A percentile compares a stretch with the other conserved stretches of the same genome.
These are phyloP conservation scores for Lagorchestes hirsutus DNA, from an alignment of 2,797 vertebrate species.

Conservation along the genomic window DNA sequence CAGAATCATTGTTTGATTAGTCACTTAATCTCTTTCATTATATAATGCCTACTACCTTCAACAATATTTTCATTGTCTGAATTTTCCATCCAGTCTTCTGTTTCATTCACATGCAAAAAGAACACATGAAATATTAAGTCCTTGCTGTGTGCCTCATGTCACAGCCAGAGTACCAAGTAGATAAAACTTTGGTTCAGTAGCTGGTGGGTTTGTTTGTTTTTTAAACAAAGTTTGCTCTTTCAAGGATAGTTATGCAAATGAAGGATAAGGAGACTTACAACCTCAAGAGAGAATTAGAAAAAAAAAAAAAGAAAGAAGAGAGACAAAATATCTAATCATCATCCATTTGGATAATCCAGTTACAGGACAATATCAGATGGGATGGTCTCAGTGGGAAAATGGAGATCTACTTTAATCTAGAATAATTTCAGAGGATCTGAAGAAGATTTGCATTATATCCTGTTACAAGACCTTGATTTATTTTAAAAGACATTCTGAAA, in stretches of 20 bases:
- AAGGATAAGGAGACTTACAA: constrained; percentile 33
- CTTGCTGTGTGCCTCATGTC: constrained; percentile 48
- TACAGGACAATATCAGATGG: not conserved
- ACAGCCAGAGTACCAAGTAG: constrained; percentile 45
- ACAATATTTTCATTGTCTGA: constrained; percentile 2
- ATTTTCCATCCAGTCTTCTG: constrained; percentile 57
- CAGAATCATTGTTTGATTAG: constrained; percentile 51
- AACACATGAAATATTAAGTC: constrained; percentile 58
- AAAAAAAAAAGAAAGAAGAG: too few species aligned
- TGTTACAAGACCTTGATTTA: not conserved
- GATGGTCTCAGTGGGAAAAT: not conserved
- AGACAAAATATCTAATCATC: not conserved
- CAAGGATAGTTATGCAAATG: not conserved
- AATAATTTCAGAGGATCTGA: not conserved
- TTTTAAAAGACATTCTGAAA: not conserved
- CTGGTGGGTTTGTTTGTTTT: constrained; percentile 13
- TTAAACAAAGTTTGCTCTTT: not conserved
- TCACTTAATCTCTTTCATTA: constrained; percentile 32
- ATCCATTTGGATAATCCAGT: not conserved
- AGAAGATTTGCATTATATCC: not conserved
- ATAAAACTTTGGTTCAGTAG: not conserved
- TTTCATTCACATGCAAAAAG: constrained; percentile 50
- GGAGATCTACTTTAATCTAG: not conserved
- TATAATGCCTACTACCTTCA: constrained; percentile 34
- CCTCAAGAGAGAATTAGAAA: not conserved